Base-by-base conservation (phyloP, 2,797 vertebrate genomes). In the Megalops cyprinoides region DNA sequence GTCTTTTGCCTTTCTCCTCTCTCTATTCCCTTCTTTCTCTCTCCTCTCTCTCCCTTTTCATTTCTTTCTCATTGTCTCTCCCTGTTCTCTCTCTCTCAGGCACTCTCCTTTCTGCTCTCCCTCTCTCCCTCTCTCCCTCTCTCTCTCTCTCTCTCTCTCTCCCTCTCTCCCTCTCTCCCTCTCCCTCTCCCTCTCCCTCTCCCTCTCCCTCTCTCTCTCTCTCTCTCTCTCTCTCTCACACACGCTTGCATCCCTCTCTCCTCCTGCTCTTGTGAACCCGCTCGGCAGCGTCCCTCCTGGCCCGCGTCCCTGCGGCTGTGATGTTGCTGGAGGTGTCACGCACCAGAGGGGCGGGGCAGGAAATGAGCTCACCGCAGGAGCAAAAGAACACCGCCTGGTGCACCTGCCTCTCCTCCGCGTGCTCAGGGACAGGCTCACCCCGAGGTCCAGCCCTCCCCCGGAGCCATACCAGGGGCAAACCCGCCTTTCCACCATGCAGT, bases 301-400 rank as follows among this genome's bases (percentile, higher is more conserved):
- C 55, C 20, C 34, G 76, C 73, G 79, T 6, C 34, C 37, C n/a
- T 56, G 74, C 79, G 18, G 60, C 55, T 76, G 80, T 76, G 60
- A 76, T 6, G 15, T 74, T 76, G 34, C 49, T 31, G 51, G 49
- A 67, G 31, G 55, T 78, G 60, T 78, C 78, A 78, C 78, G 60
- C 58, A 34, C 53, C 25, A 37, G 79, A 81, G 28, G 60, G 81
- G 58, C 79, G 67, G 58, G 58, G 77, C 81, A 82, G 84, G 84
- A 85, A 85, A 81, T 83, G 79, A 81, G 75, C 81, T 85, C 84
- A 83, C 39, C 67, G 31, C 14, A 2, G 31, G n/a, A 67, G 46
- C 46, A 4, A 49, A 49, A 58, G 62, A 23, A n/a, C 37, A 20
- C 49, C 62, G 9, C 1, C 7, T n/a, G n/a, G 7, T 1, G 60